phyloP scores from a whole-genome alignment of 2,113 vertebrate genomes.

The Malaclemys terrapin region DNA sequence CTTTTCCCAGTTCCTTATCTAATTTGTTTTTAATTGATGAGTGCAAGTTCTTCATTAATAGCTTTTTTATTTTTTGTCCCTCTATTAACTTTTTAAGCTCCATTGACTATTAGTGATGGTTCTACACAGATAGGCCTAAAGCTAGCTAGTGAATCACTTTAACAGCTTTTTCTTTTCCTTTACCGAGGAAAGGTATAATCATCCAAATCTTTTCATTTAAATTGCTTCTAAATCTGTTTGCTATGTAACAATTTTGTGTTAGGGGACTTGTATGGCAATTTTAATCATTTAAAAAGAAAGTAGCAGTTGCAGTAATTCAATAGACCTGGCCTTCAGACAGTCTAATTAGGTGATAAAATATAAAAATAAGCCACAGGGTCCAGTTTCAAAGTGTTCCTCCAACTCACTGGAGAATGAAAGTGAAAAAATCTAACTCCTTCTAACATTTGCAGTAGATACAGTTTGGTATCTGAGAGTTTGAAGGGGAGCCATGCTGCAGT shows the following conservation, averaged over 20 bases:
- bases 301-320: constrained; percentile 57
- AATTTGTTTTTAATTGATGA: constrained; percentile 23
- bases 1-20: background rate
- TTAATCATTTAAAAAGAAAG: constrained; percentile 42
- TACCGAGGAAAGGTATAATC: constrained; percentile 56
- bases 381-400: constrained; percentile 46
- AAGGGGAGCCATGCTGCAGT: constrained; percentile 7
- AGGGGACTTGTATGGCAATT: constrained; percentile 33
- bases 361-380: constrained; percentile 47
- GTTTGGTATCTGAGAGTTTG: constrained; percentile 20
- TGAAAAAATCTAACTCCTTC: constrained; percentile 19
- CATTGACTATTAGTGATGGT: constrained; percentile 35
- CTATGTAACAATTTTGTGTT: constrained; percentile 50
- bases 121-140: constrained; percentile 12
- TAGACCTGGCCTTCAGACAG: constrained; percentile 49
- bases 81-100: background rate
- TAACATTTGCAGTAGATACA: background rate
- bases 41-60: constrained; percentile 14
- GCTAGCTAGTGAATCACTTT: constrained; percentile 16
- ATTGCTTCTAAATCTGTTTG: constrained; percentile 61
- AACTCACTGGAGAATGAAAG: constrained; percentile 31
- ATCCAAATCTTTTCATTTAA: constrained; percentile 58
- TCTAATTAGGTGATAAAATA: constrained; percentile 1
- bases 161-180: constrained; percentile 55
- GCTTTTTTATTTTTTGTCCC: constrained; percentile 12